Evolutionary conservation across 2,797 vertebrate species (phyloP), one percentile per base, ranked within the genome.

Genomic region (Potorous gilbertii): DNA sequence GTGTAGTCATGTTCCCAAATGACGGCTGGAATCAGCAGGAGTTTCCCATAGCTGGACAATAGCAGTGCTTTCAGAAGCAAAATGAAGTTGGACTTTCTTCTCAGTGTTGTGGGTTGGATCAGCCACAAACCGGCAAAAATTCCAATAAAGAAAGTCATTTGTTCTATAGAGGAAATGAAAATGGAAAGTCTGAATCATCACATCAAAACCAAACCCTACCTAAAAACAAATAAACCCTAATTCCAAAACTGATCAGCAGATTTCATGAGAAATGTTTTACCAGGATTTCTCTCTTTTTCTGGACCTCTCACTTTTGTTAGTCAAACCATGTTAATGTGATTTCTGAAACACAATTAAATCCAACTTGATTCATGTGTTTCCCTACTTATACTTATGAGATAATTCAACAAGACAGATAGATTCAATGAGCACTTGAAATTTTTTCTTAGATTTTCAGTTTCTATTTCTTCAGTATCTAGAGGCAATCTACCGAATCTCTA

Each of bases 1-100:
- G 99, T 99, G 98, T 99, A 99, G 98, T 99, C 99, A 0, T 99
- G 99, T 90, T 99, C 99, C 99, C 99, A 99, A 98, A 99, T 99
- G 96, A 99, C 99, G 0, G 99, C 99, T 0, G 99, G 99, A 97
- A 99, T 99, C 95, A 99, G 98, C 66, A 99, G 98, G 90, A 99
- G 99, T 95, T 99, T 99, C 24, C 99, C 99, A 11, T 99, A 99
- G 98, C 99, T 99, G 92, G 99, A 99, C 28, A 99, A 98, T 90
- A 99, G 97, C 90, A 99, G 98, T 0, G 99, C 99, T 97, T 99
- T 99, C 98, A 99, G 98, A 95, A 99, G 99, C 87, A 99, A 98
- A 74, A 97, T 13, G 50, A 98, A 97, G 94, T 99, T 97, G 54
- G 98, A 94, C 8, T 96, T 97, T 13, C 91, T 97, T n/a, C 98